These are phyloP conservation scores for Sparidentex hasta DNA, from an alignment of 2,797 vertebrate species.

Conservation along the genomic window DNA sequence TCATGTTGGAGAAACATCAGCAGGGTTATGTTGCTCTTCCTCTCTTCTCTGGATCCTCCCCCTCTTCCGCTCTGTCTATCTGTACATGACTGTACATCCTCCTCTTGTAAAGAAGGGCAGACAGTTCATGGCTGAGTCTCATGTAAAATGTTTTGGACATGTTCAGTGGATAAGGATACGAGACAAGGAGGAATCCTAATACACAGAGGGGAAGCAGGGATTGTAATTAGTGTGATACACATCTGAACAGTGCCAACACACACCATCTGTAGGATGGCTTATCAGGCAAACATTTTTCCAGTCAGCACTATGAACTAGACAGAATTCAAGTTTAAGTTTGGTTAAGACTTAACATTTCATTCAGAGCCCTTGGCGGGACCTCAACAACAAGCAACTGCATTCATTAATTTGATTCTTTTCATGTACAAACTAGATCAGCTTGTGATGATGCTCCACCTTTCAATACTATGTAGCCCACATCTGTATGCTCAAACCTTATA, in stretches of 20 bases:
- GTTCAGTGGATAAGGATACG: slow-evolving; percentile 39
- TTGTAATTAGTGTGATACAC: slow-evolving; percentile 42
- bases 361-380: too few species aligned
- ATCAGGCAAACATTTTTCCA: slow-evolving; percentile 34
- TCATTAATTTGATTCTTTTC: too few species aligned
- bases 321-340: not conserved
- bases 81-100: slow-evolving; percentile 54
- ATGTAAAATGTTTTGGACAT: slow-evolving; percentile 41
- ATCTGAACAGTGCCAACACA: slow-evolving; percentile 34
- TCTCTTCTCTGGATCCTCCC: slow-evolving; percentile 50
- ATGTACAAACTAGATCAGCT: too few species aligned
- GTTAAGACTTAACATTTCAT: too few species aligned
- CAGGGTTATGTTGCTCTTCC: slow-evolving; percentile 56
- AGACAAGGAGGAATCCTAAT: slow-evolving; percentile 30
- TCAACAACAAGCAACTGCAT: too few species aligned
- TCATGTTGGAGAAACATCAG: slow-evolving; percentile 62
- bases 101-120: slow-evolving; percentile 47
- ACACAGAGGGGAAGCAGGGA: slow-evolving; percentile 19
- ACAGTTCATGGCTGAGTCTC: slow-evolving; percentile 14
- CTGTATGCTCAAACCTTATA: too few species aligned
- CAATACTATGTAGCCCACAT: too few species aligned
- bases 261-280: slow-evolving; percentile 36
- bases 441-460: too few species aligned
- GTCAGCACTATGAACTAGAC: not conserved
- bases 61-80: slow-evolving; percentile 54